Percentiles rank a stretch among this genome's conserved stretches.
These are phyloP conservation scores for Anagyrus pseudococci DNA, from an alignment of 2,888 invertebrate genomes.

Conservation along the genomic window DNA sequence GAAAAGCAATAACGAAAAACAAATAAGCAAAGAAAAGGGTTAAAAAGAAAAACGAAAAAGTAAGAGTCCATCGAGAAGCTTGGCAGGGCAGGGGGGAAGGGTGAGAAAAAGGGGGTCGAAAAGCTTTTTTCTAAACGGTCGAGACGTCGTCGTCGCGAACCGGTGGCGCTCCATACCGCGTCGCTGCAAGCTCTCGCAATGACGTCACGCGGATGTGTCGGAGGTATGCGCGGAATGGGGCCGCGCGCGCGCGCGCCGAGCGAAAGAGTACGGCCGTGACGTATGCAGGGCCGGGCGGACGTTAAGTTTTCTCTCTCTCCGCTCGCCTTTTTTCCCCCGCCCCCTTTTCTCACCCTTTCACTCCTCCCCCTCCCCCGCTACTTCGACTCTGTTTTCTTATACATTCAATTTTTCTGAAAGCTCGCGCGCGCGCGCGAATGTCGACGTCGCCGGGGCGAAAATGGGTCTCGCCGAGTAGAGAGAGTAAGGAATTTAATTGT, in stretches of 20 bases:
- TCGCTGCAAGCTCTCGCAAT: conserved; percentile 5
- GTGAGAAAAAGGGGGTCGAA: conserved; percentile 4
- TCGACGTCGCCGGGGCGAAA: too few relatives aligned
- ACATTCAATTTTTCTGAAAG: not conserved
- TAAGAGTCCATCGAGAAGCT: conserved; percentile 22
- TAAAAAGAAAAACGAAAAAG: not conserved
- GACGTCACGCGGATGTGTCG: conserved; percentile 27
- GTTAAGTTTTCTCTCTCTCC: not conserved
- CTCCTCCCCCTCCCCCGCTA: too few relatives aligned
- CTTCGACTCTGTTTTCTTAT: not conserved
- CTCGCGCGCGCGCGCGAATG: not conserved
- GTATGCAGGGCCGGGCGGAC: not conserved
- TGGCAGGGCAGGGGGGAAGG: not conserved
- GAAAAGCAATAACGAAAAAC: too few relatives aligned
- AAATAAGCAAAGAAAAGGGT: not conserved
- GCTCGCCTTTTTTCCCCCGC: not conserved
- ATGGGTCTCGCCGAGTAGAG: too few relatives aligned
- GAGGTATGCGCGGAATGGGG: conserved; percentile 29
- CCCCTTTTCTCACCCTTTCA: too few relatives aligned
- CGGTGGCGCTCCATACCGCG: not conserved
- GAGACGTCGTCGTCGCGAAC: not conserved
- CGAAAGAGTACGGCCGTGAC: conserved; percentile 5
- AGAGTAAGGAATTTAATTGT: not conserved
- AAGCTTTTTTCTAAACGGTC: not conserved
- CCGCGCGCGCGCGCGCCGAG: conserved; percentile 7